phyloP scores from a whole-genome alignment of 2,888 invertebrate species.

The Saturnia japonica region DNA sequence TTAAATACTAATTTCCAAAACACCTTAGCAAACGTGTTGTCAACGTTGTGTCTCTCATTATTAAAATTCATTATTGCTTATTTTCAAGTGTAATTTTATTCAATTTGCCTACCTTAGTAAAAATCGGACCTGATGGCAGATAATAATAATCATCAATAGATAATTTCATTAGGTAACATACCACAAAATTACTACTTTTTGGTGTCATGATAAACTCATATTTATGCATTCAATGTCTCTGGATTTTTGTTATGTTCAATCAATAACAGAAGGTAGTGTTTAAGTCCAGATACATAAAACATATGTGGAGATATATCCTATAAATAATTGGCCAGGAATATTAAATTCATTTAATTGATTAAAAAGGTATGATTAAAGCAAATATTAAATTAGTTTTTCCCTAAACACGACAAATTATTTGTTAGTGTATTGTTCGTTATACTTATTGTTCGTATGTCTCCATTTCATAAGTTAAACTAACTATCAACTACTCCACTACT shows the following conservation, averaged over 20 bases:
- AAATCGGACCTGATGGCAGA: neutral
- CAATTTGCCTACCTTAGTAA: neutral
- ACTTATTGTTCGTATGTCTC: neutral
- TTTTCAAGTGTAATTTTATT: neutral
- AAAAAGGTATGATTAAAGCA: too few relatives aligned
- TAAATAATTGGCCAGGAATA: neutral
- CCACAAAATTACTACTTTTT: too few relatives aligned
- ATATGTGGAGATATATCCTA: neutral
- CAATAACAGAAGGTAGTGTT: neutral
- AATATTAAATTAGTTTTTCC: too few relatives aligned
- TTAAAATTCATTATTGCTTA: too few relatives aligned
- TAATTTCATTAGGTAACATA: neutral
- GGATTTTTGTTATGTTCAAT: neutral
- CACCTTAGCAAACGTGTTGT: too few relatives aligned
- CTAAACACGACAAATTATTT: neutral
- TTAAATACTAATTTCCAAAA: too few relatives aligned
- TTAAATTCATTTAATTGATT: too few relatives aligned
- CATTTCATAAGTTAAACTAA: constrained; percentile 27
- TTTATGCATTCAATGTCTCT: neutral
- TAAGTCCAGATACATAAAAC: neutral
- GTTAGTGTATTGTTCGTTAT: neutral
- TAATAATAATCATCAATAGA: neutral
- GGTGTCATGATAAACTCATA: neutral
- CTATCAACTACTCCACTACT: constrained; percentile 7
- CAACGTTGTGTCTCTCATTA: too few relatives aligned